A percentile compares a stretch with the other conserved stretches of the same genome.
phyloP scores from a whole-genome alignment of 2,888 invertebrate species.

The Anodontia alba region DNA sequence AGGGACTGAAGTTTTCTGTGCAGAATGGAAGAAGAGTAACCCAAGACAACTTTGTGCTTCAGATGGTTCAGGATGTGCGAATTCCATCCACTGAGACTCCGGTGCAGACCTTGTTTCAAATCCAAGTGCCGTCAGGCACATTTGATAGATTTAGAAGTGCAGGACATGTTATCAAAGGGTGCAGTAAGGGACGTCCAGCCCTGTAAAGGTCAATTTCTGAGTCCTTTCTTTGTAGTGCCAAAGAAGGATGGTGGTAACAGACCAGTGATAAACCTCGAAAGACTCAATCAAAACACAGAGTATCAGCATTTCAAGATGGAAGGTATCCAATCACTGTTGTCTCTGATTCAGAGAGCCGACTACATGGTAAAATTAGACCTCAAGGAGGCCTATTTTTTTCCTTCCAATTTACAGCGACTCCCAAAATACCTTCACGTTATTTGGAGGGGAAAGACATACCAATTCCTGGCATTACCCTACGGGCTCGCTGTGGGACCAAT shows the following conservation, averaged over 20 bases:
- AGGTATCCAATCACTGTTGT: background rate
- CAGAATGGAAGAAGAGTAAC: background rate
- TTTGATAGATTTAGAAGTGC: background rate
- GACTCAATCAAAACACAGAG: slow-evolving; percentile 8
- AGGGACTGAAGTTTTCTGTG: background rate
- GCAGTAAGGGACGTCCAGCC: background rate
- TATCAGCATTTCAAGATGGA: too few relatives aligned
- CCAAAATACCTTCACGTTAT: background rate
- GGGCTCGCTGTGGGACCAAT: slow-evolving; percentile 18
- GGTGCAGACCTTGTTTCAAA: background rate
- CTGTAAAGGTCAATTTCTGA: background rate
- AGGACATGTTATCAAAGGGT: background rate
- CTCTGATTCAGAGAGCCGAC: slow-evolving; percentile 12
- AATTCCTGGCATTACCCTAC: background rate
- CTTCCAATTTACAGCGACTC: too few relatives aligned
- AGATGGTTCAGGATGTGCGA: background rate
- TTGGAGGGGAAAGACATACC: background rate
- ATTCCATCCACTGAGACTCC: background rate
- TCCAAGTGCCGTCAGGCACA: background rate
- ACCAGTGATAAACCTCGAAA: too few relatives aligned
- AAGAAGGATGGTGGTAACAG: background rate
- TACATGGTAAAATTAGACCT: slow-evolving; percentile 10
- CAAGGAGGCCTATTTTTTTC: background rate
- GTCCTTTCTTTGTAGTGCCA: background rate
- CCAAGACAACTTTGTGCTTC: background rate